Conservation (phyloP, 2,113 vertebrate species). For the Rynchops niger region DNA sequence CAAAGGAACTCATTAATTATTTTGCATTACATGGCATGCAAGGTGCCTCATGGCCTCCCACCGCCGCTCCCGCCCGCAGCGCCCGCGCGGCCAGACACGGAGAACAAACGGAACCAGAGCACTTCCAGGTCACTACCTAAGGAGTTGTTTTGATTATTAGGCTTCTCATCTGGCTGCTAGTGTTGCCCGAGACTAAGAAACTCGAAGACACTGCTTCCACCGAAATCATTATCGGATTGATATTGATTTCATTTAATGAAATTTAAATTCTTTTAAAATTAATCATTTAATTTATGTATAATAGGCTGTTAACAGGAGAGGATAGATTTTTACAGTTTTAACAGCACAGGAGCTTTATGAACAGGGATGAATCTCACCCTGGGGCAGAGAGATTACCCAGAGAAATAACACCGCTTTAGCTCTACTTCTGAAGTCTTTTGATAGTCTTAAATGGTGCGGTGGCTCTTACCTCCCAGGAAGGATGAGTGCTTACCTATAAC, state of each 20-base stretch:
- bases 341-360: background rate
- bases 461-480: background rate
- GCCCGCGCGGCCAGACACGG: accelerated
- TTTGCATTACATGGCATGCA: background rate
- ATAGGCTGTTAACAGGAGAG: background rate
- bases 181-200: background rate
- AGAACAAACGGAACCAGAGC: background rate
- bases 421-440: background rate
- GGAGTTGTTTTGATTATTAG: background rate
- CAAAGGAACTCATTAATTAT: background rate
- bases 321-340: background rate
- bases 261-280: background rate
- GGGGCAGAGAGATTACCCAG: background rate
- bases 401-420: background rate
- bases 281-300: background rate
- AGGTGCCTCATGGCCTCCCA: background rate
- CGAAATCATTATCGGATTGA: background rate
- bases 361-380: background rate
- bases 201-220: background rate
- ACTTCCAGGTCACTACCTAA: background rate
- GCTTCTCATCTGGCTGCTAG: background rate
- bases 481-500: background rate
- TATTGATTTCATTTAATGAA: too few species aligned
- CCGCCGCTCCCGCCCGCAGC: too few species aligned
- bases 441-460: background rate